These are phyloP conservation scores for Caretta caretta DNA, from an alignment of 2,113 vertebrate genomes.

Conservation along the genomic window DNA sequence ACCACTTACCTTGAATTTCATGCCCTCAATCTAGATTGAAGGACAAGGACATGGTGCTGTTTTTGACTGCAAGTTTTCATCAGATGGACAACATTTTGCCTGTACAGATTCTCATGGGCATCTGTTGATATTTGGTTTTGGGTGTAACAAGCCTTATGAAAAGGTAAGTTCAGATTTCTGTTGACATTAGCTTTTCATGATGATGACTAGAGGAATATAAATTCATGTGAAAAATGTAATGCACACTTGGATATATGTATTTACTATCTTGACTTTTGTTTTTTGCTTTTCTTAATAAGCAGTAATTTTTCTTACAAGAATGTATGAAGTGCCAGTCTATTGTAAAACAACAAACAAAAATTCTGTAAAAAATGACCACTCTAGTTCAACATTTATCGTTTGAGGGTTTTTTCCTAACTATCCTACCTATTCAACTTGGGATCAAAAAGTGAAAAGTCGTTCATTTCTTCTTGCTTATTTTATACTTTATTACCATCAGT, in stretches of 20 bases:
- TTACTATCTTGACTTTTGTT: neutral
- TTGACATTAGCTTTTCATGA: neutral
- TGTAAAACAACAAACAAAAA: neutral
- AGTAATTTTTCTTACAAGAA: neutral
- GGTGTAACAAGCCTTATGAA: slow-evolving; percentile 93
- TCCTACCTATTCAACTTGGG: neutral
- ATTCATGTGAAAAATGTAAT: neutral
- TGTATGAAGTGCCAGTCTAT: neutral
- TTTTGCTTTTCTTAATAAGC: neutral
- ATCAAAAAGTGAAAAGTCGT: neutral
- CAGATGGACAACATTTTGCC: slow-evolving; percentile 95
- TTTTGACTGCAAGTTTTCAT: slow-evolving; percentile 98
- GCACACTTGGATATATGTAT: neutral
- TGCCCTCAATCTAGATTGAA: slow-evolving; percentile 87
- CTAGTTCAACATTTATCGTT: neutral
- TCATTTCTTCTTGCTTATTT: neutral
- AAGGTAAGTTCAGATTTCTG: slow-evolving; percentile 83
- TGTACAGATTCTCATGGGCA: slow-evolving; percentile 98
- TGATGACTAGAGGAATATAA: neutral
- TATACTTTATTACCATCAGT: neutral
- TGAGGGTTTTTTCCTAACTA: neutral
- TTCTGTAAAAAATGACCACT: neutral
- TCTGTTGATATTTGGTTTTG: slow-evolving; percentile 96
- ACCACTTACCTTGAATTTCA: neutral
- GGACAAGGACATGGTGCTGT: slow-evolving; percentile 97